Percentiles rank a stretch among this genome's conserved stretches.
Evolutionary conservation across 2,888 invertebrate genomes (phyloP).

Genomic region (Ophion slaviceki): DNA sequence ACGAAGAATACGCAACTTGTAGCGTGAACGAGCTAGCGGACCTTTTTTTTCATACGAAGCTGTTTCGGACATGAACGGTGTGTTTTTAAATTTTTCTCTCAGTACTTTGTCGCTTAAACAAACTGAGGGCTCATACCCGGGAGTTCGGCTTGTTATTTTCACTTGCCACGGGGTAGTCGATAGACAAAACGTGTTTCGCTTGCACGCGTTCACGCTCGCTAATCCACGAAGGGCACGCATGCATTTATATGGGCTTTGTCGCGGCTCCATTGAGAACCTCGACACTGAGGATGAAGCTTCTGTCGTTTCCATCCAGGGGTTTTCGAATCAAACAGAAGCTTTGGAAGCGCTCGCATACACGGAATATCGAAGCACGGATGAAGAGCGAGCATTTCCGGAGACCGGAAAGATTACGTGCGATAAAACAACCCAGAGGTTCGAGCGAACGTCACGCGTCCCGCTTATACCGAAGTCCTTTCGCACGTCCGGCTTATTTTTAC

Average conservation of each 20-base stretch:
- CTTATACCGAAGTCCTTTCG: not conserved
- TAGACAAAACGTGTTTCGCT: too few species aligned
- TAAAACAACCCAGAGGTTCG: constrained; percentile 7
- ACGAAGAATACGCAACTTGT: too few species aligned
- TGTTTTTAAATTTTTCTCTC: too few species aligned
- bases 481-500: constrained; percentile 1
- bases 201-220: too few species aligned
- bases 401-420: constrained; percentile 13
- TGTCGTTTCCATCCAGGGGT: not conserved
- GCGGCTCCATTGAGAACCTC: not conserved
- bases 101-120: too few species aligned
- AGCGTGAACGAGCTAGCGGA: too few species aligned
- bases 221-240: not conserved
- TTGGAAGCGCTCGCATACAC: not conserved
- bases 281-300: not conserved
- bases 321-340: not conserved
- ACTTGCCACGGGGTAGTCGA: too few species aligned
- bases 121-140: too few species aligned
- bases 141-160: too few species aligned
- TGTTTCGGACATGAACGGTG: too few species aligned
- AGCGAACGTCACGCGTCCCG: constrained; percentile 10
- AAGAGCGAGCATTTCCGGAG: not conserved
- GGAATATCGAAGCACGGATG: not conserved
- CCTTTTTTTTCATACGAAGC: too few species aligned
- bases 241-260: not conserved